Percentiles rank a stretch among this genome's conserved stretches.
phyloP scores from a whole-genome alignment of 2,113 vertebrate species.

The Tragelaphus strepsiceros region DNA sequence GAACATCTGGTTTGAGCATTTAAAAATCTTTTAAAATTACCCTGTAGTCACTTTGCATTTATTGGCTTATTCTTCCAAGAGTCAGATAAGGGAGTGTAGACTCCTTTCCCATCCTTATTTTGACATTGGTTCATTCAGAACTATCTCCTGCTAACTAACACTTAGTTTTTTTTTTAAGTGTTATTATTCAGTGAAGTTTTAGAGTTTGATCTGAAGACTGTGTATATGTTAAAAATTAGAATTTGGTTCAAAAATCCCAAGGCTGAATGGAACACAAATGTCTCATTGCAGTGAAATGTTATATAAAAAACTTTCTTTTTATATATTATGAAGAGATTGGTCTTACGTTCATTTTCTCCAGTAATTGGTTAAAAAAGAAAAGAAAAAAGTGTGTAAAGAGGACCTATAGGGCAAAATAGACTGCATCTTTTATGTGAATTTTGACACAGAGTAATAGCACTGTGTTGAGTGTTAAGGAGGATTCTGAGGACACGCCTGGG shows the following conservation, averaged over 20 bases:
- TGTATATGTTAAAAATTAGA: not conserved
- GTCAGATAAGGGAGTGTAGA: not conserved
- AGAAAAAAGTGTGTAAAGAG: not conserved
- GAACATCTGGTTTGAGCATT: constrained; percentile 59
- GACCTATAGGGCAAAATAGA: not conserved
- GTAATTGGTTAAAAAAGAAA: not conserved
- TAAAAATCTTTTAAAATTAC: constrained; percentile 54
- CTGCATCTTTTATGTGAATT: not conserved
- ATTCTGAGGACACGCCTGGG: not conserved
- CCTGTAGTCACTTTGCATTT: constrained; percentile 48
- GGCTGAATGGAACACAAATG: not conserved
- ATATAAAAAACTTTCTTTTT: not conserved
- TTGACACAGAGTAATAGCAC: not conserved
- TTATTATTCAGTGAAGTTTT: not conserved
- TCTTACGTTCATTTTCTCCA: not conserved
- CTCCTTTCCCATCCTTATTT: not conserved
- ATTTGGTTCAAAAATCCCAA: not conserved
- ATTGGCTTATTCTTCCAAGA: not conserved
- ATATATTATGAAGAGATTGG: not conserved
- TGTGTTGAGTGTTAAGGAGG: not conserved
- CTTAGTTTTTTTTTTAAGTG: not conserved
- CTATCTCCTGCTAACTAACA: not conserved
- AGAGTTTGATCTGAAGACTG: not conserved
- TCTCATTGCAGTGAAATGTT: not conserved
- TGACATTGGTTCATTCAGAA: not conserved